Percentiles rank a stretch among this genome's conserved stretches.
phyloP scores from a whole-genome alignment of 2,888 invertebrate genomes.

The Oxystoma pomonae region DNA sequence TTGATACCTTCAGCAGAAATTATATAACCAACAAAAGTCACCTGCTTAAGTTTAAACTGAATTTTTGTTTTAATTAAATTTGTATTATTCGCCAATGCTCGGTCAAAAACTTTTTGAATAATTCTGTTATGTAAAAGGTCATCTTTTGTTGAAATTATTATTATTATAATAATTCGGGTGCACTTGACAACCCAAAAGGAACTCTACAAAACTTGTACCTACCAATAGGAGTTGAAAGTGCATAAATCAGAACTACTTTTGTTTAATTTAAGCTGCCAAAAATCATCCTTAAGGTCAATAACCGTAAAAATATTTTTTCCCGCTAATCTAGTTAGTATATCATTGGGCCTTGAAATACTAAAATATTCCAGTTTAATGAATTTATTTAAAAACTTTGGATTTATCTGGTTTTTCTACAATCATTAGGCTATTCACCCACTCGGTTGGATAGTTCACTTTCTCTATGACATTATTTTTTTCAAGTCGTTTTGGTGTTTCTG shows the following conservation, averaged over 20 bases:
- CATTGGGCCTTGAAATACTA: conserved; percentile 31
- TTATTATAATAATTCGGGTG: conserved; percentile 30
- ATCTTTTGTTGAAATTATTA: conserved; percentile 20
- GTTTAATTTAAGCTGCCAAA: conserved; percentile 14
- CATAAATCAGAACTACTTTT: conserved; percentile 6
- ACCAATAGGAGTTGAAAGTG: conserved; percentile 22
- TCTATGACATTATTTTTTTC: background rate
- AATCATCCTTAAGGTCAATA: conserved; percentile 22
- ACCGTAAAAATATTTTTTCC: conserved; percentile 18
- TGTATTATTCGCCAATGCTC: conserved; percentile 22
- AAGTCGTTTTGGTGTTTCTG: background rate
- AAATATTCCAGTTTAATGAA: conserved; percentile 31
- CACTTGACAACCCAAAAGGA: conserved; percentile 28
- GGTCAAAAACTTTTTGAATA: conserved; percentile 17
- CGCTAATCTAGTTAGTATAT: conserved; percentile 22
- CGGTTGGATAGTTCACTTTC: conserved; percentile 14
- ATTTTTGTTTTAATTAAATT: conserved; percentile 27
- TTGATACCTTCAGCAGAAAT: conserved; percentile 18
- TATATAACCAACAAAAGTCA: conserved; percentile 19
- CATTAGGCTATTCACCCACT: conserved; percentile 11
- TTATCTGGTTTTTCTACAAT: conserved; percentile 15
- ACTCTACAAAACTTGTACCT: conserved; percentile 29
- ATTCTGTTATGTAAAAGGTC: conserved; percentile 25
- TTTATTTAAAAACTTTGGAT: conserved; percentile 22
- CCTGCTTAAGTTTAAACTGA: conserved; percentile 22